phyloP scores from a whole-genome alignment of 2,113 vertebrate species.

The Trochalopteron elliotii region DNA sequence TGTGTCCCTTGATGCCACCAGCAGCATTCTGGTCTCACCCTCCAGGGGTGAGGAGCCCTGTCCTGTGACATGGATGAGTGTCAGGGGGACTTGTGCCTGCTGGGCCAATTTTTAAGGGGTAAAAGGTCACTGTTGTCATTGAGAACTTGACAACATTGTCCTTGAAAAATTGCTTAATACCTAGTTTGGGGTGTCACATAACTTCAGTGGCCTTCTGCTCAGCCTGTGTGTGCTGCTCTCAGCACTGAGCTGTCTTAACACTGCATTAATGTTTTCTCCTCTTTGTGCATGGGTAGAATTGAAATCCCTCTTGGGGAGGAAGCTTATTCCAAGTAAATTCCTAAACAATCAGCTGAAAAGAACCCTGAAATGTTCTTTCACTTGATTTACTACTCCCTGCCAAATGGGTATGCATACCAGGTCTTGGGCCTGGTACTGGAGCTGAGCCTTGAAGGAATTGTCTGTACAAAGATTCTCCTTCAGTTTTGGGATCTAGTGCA shows the following conservation, averaged over 20 bases:
- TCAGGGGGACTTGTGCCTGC: rapidly evolving
- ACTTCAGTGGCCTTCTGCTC: neutral
- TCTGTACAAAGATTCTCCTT: neutral
- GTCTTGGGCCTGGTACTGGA: neutral
- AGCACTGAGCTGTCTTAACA: neutral
- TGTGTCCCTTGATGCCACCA: neutral
- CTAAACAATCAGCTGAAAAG: neutral
- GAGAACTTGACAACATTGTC: neutral
- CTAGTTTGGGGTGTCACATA: neutral
- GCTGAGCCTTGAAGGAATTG: neutral
- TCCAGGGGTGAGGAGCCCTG: neutral
- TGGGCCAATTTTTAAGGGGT: neutral
- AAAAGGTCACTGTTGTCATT: neutral
- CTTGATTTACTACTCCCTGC: neutral
- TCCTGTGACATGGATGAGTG: rapidly evolving
- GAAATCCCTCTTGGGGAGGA: neutral
- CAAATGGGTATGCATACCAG: neutral
- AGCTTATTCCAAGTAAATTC: neutral
- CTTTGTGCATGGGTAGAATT: neutral
- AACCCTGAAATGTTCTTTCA: neutral
- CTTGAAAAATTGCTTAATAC: neutral
- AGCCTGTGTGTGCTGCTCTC: neutral
- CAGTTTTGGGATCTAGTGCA: neutral
- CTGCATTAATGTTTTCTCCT: neutral
- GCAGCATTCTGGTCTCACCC: neutral